Evolutionary conservation across 2,888 invertebrate genomes (phyloP).

Genomic region (Caenorhabditis sp.): DNA sequence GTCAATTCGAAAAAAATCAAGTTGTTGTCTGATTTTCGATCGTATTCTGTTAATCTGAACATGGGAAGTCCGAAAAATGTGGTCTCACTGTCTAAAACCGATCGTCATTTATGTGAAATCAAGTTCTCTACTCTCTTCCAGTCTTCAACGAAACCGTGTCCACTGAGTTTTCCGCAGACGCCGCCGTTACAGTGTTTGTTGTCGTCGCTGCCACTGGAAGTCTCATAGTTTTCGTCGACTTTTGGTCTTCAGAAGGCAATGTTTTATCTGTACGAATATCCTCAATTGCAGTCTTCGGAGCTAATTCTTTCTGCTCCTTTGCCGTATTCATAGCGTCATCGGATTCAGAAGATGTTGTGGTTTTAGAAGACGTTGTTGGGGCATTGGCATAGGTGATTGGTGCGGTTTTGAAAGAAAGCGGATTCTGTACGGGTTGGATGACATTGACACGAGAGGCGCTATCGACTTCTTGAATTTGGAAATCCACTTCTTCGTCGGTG

Average conservation of each 20-base stretch:
- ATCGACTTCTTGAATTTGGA: slow-evolving; percentile 50
- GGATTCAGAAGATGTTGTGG: slow-evolving; percentile 15
- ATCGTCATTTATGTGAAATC: no score
- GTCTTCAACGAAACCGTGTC: slow-evolving; percentile 34
- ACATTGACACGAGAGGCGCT: slow-evolving; percentile 41
- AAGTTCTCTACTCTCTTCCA: slow-evolving; percentile 23
- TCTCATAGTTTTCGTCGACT: slow-evolving; percentile 18
- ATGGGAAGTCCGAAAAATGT: no score
- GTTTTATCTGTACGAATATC: slow-evolving; percentile 15
- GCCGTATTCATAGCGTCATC: slow-evolving; percentile 19
- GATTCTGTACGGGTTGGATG: not conserved
- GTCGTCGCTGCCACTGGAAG: slow-evolving; percentile 4
- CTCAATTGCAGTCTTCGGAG: slow-evolving; percentile 13
- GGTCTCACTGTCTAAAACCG: no score
- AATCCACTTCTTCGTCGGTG: slow-evolving; percentile 60
- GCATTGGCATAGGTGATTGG: not conserved
- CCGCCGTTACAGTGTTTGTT: not conserved
- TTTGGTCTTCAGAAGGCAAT: slow-evolving; percentile 5
- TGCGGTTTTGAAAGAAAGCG: slow-evolving; percentile 1
- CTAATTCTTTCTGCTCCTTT: slow-evolving; percentile 3
- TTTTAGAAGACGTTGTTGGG: slow-evolving; percentile 7
- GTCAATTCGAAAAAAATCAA: no score
- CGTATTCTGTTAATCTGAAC: no score
- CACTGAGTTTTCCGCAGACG: not conserved
- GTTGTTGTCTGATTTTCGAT: no score